These are phyloP conservation scores for Halesus radiatus DNA, from an alignment of 1,140 invertebrate species.

Conservation along the genomic window DNA sequence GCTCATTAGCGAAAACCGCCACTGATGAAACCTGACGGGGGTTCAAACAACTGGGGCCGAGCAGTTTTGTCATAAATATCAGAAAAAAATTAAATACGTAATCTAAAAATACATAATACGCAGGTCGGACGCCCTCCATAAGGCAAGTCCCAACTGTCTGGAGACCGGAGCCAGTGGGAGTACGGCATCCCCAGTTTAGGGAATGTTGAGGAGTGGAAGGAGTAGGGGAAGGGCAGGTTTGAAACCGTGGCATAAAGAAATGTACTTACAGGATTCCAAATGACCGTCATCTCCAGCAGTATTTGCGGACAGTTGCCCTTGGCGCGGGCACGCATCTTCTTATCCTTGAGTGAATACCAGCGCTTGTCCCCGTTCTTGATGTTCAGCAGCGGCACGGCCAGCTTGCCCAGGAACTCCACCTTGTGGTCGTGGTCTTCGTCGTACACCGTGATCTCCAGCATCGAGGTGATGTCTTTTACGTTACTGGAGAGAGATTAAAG, in stretches of 20 bases:
- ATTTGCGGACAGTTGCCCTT: slow-evolving; percentile 95
- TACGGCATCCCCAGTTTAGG: too few species aligned
- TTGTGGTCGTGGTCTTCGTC: slow-evolving; percentile 99
- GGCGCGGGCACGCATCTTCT: slow-evolving; percentile 88
- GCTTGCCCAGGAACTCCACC: slow-evolving; percentile 96
- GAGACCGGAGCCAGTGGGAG: too few species aligned
- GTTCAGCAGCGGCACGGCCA: slow-evolving; percentile 89
- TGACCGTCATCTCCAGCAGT: slow-evolving; percentile 90
- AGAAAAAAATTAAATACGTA: too few species aligned
- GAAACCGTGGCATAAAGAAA: not conserved
- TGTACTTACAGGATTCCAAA: slow-evolving; percentile 88
- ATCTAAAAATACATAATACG: too few species aligned
- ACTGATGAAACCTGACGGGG: too few species aligned
- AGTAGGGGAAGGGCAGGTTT: too few species aligned
- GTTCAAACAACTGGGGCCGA: too few species aligned
- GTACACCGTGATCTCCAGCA: slow-evolving; percentile 96
- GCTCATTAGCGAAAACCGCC: too few species aligned
- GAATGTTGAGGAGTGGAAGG: too few species aligned
- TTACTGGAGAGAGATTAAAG: slow-evolving; percentile 76
- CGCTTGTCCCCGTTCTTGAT: slow-evolving; percentile 93
- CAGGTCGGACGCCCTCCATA: too few species aligned
- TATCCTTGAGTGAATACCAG: slow-evolving; percentile 98
- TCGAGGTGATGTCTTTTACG: slow-evolving; percentile 97
- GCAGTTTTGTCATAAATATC: too few species aligned
- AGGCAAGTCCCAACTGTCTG: too few species aligned